Conservation (phyloP, 2,113 vertebrate species). For the Microcebus griseorufus region DNA sequence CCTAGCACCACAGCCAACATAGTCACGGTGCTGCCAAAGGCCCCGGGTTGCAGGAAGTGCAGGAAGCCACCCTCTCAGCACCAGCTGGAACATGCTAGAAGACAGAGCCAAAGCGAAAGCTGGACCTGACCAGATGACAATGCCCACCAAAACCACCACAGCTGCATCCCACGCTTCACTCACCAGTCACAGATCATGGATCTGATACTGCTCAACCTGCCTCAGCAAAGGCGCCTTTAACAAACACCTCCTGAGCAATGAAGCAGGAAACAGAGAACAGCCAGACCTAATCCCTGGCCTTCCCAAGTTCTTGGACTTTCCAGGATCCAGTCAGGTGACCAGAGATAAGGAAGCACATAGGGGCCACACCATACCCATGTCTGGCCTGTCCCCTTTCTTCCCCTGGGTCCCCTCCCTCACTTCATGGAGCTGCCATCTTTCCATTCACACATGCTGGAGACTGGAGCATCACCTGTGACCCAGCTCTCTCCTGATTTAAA, state of each 20-base stretch:
- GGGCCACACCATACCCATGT: background rate
- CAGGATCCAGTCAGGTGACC: background rate
- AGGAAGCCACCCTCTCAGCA: too few relatives aligned
- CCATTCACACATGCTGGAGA: background rate
- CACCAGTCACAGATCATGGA: background rate
- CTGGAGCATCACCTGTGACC: background rate
- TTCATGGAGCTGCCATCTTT: background rate
- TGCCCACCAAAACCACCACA: background rate
- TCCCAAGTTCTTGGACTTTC: background rate
- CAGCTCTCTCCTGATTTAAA: background rate
- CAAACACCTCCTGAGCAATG: background rate
- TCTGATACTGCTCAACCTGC: background rate
- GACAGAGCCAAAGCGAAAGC: background rate
- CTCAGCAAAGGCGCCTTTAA: background rate
- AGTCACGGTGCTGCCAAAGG: fast-evolving
- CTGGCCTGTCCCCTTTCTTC: background rate
- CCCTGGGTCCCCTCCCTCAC: background rate
- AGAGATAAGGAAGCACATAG: background rate
- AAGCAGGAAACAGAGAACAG: background rate
- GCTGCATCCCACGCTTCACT: background rate
- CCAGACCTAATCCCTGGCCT: background rate
- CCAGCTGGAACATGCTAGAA: background rate
- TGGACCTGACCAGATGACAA: background rate
- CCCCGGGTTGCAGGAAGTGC: background rate
- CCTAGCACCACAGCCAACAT: background rate